These are phyloP conservation scores for Tragelaphus buxtoni DNA, from an alignment of 2,113 vertebrate genomes.

Conservation along the genomic window DNA sequence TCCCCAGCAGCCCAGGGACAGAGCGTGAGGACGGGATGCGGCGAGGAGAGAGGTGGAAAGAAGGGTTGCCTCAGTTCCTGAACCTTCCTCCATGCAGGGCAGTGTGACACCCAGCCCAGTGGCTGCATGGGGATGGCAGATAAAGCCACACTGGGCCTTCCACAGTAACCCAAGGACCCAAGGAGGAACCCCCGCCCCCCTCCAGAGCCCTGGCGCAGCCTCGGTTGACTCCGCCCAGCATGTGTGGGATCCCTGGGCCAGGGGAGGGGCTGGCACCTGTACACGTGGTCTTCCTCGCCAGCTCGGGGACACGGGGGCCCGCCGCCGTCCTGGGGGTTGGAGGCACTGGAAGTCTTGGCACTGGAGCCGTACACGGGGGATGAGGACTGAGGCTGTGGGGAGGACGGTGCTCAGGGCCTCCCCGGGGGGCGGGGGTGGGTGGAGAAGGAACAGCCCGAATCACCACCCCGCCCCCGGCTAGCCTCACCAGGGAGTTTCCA, in stretches of 20 bases:
- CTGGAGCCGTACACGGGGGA: slow-evolving; percentile 78
- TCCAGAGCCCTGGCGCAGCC: background rate
- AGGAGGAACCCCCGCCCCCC: background rate
- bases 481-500: slow-evolving; percentile 63
- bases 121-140: fast-evolving
- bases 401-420: background rate
- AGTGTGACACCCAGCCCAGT: background rate
- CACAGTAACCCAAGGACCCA: background rate
- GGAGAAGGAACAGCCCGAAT: background rate
- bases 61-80: slow-evolving; percentile 43
- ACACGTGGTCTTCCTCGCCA: slow-evolving; percentile 96
- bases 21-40: background rate
- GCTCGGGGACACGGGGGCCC: slow-evolving; percentile 82
- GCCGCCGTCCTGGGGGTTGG: slow-evolving; percentile 82
- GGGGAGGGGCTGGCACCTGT: slow-evolving; percentile 84
- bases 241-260: background rate
- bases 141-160: background rate
- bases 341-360: slow-evolving; percentile 82
- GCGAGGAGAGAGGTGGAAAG: background rate
- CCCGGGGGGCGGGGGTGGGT: background rate
- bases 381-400: slow-evolving; percentile 30
- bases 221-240: background rate
- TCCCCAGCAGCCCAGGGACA: background rate
- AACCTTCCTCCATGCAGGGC: background rate
- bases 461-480: background rate